Evolutionary conservation across 2,797 vertebrate species (phyloP), one percentile per base, ranked within the genome.

Genomic region (Urophycis tenuis): DNA sequence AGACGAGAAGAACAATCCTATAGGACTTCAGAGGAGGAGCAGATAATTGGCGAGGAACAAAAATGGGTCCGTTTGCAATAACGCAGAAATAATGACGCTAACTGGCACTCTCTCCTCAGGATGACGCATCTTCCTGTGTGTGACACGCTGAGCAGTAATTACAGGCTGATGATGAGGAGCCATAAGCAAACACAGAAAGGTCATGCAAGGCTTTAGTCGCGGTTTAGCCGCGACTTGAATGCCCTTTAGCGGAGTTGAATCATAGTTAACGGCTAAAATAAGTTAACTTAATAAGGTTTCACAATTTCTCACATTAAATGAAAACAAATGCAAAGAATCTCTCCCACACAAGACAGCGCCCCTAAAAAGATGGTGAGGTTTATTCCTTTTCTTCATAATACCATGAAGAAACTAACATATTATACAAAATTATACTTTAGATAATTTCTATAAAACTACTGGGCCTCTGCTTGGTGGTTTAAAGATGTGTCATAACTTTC

Each of bases 171-270:
- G n/a, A 67, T 29, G 60, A 67, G 60, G 60, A 67, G 60, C 60
- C 60, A 67, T 29, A 6, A 67, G 60, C 60, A 67, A 67, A 67
- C 60, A 67, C n/a, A 67, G 60, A 67, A 67, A 67, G 25, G 60
- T 67, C 60, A 67, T 67, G 60, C 12, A 10, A 67, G 60, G 60
- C 29, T 67, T 67, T 29, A 67, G 14, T 25, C 7, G 2, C 29
- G 10, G 60, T 67, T 67, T 25, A 67, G 29, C 60, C 12, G 60
- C 11, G 60, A 67, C 60, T 67, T 67, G 60, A 67, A 29, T 67
- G 60, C 25, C 53, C 60, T 67, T 67, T 67, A 67, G 12, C 11
- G n/a, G 60, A 67, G 60, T 29, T 29, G 29, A 67, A 67, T 67
- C n/a, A 67, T 49, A 67, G n/a, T 29, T 29, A 14, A 67, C 25